phyloP scores from a whole-genome alignment of 2,888 invertebrate genomes.

The Tenthredo amoena region DNA sequence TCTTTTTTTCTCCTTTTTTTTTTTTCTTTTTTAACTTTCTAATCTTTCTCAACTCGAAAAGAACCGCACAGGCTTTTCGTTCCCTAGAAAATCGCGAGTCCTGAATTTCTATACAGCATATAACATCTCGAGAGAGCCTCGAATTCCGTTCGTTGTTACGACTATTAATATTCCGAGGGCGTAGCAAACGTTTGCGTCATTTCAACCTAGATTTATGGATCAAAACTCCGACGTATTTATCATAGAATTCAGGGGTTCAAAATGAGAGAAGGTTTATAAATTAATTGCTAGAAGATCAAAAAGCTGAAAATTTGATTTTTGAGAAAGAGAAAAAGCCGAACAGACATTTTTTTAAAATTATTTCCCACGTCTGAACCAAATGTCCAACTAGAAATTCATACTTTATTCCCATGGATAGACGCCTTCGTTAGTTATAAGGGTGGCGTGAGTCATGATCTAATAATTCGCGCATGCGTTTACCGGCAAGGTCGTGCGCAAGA shows the following conservation, averaged over 20 bases:
- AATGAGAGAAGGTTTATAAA: neutral
- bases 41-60: neutral
- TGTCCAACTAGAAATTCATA: neutral
- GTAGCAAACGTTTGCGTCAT: slow-evolving; percentile 34
- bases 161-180: slow-evolving; percentile 46
- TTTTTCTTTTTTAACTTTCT: too few relatives aligned
- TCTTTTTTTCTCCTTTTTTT: neutral
- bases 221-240: slow-evolving; percentile 18
- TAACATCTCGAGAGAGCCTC: neutral
- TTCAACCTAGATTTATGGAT: slow-evolving; percentile 24
- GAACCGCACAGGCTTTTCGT: neutral
- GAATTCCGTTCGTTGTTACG: slow-evolving; percentile 30
- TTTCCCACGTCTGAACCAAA: neutral
- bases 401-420: slow-evolving; percentile 12
- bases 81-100: neutral
- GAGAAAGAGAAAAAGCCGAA: neutral
- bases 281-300: neutral
- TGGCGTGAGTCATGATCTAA: slow-evolving; percentile 19
- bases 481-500: slow-evolving; percentile 43
- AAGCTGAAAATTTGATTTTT: neutral
- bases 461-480: slow-evolving; percentile 18
- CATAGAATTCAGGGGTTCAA: neutral
- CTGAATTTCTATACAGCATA: neutral
- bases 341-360: neutral
- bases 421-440: neutral